A percentile compares a stretch with the other conserved stretches of the same genome.
Conservation (phyloP, 2,888 invertebrate species). For the Cynaeus angustus region DNA sequence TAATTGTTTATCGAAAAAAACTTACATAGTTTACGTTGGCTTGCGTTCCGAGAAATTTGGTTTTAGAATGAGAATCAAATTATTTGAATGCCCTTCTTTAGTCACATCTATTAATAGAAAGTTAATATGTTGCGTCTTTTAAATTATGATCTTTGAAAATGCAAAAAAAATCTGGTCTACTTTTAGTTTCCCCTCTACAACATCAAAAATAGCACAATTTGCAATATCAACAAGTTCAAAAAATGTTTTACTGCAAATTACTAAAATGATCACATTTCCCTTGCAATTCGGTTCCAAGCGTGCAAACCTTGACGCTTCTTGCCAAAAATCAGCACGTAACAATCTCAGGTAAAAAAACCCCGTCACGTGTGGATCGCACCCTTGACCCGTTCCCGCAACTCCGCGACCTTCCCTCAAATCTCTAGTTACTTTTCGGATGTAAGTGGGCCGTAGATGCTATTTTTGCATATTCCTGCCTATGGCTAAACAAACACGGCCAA, state of each 20-base stretch:
- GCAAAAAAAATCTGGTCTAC: too few species aligned
- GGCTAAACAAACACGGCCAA: slow-evolving; percentile 53
- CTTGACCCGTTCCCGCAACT: slow-evolving; percentile 32
- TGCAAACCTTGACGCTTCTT: slow-evolving; percentile 7
- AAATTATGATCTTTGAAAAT: too few species aligned
- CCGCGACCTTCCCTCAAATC: slow-evolving; percentile 31
- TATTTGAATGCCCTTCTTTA: too few species aligned
- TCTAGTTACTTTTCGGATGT: slow-evolving; percentile 20
- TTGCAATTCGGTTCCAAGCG: not conserved
- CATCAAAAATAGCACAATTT: too few species aligned
- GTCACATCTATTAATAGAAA: too few species aligned
- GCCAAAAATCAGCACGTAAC: slow-evolving; percentile 14
- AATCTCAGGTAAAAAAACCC: slow-evolving; percentile 16
- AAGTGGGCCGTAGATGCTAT: slow-evolving; percentile 42
- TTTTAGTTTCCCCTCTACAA: too few species aligned
- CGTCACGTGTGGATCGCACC: slow-evolving; percentile 24
- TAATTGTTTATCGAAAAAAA: too few species aligned
- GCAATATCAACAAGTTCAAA: too few species aligned
- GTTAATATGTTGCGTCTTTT: too few species aligned
- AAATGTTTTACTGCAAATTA: not conserved
- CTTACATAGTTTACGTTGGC: too few species aligned
- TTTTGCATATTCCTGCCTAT: slow-evolving; percentile 45
- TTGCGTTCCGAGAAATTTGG: too few species aligned
- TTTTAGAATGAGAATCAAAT: too few species aligned
- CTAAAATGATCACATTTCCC: not conserved